These are phyloP conservation scores for Pachyseris speciosa DNA, from an alignment of 64 coral and sea anemone genomes.

Conservation along the genomic window DNA sequence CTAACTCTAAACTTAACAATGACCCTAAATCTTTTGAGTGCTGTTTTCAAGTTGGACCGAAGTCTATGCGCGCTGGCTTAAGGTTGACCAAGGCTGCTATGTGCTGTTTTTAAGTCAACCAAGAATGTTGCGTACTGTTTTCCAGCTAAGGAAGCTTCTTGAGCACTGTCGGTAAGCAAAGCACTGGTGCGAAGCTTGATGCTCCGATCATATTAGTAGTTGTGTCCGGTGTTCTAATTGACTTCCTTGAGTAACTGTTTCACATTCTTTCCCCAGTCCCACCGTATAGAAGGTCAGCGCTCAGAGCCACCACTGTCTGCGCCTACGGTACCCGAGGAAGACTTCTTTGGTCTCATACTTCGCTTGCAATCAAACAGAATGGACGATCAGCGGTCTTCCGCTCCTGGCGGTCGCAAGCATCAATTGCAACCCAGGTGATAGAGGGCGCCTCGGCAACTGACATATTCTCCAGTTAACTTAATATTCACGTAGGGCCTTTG, in stretches of 20 bases:
- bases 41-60: no score
- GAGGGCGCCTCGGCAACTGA: neutral
- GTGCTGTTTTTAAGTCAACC: no score
- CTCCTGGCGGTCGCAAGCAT: conserved; percentile 43
- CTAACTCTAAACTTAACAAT: no score
- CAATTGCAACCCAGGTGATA: conserved; percentile 33
- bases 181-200: no score
- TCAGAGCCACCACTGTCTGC: conserved; percentile 83
- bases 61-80: no score
- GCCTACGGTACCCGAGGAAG: conserved; percentile 97
- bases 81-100: no score
- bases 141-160: no score
- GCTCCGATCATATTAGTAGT: no score
- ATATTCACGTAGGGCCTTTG: neutral
- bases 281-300: conserved; percentile 94
- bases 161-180: no score
- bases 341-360: conserved; percentile 98
- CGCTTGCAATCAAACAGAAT: conserved; percentile 98
- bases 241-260: no score
- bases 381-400: conserved; percentile 95
- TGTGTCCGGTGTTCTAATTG: neutral
- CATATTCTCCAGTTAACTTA: neutral
- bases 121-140: no score
- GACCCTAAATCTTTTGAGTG: no score
- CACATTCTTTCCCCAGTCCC: conserved; percentile 67